These are phyloP conservation scores for Congeria kusceri DNA, from an alignment of 2,888 invertebrate genomes.

Conservation along the genomic window DNA sequence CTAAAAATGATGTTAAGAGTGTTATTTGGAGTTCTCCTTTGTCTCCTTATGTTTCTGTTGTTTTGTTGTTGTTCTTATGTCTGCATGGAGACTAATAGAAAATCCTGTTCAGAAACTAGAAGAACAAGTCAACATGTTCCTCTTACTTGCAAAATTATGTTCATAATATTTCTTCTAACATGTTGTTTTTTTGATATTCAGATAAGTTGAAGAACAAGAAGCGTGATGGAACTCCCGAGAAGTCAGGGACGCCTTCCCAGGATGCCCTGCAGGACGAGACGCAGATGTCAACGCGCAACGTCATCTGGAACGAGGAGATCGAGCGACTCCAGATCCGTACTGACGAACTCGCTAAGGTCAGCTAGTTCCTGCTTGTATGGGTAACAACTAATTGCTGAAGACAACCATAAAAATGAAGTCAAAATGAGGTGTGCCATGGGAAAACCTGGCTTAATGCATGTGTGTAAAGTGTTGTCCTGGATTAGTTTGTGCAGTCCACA, in stretches of 20 bases:
- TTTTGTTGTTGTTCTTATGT: too few relatives aligned
- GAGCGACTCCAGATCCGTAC: slow-evolving; percentile 82
- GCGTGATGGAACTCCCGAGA: slow-evolving; percentile 82
- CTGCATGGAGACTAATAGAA: too few relatives aligned
- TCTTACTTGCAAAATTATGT: too few relatives aligned
- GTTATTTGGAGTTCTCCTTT: too few relatives aligned
- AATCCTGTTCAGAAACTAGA: neutral
- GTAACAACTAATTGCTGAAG: too few relatives aligned
- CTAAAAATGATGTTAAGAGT: too few relatives aligned
- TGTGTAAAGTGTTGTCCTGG: neutral
- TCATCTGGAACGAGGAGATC: slow-evolving; percentile 84
- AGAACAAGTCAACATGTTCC: neutral
- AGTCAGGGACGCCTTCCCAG: slow-evolving; percentile 82
- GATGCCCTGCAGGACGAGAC: slow-evolving; percentile 79
- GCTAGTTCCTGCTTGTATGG: too few relatives aligned
- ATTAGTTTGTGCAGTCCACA: neutral
- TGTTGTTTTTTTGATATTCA: slow-evolving; percentile 48
- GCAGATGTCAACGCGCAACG: slow-evolving; percentile 69
- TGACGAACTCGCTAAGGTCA: slow-evolving; percentile 83
- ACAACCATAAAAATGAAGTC: neutral
- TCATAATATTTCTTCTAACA: neutral
- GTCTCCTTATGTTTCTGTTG: too few relatives aligned
- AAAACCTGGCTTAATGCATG: neutral
- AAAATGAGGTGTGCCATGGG: too few relatives aligned
- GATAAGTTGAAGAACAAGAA: slow-evolving; percentile 80